Base-by-base conservation (phyloP, 2,113 vertebrate genomes). In the Tauraco erythrolophus region DNA sequence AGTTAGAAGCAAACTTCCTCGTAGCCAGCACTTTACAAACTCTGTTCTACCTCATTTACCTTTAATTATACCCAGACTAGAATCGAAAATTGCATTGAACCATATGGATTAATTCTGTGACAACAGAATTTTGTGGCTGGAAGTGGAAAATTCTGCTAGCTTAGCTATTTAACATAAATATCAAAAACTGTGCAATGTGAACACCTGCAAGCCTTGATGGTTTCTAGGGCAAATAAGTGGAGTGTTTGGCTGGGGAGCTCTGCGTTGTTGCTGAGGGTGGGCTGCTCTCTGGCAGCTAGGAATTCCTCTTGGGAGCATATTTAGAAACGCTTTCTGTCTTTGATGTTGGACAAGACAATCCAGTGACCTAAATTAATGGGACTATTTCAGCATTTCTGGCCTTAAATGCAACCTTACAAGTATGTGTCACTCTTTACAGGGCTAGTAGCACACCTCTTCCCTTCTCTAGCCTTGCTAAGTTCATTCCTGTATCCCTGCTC, bases 141-240 rank as follows among this genome's bases (percentile, higher is more conserved):
- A 74, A 90, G 57, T 43, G 81, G 58, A 70, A 86, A 84, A 68
- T 77, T 58, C 60, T 91, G 43, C 27, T 35, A 50, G 37, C 46
- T 37, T 89, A 51, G 16, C 7, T 62, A 41, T 81, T 93, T 60
- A 41, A 39, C 18, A 3, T 61, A 84, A 78, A 46, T 62, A 37
- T 8, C 13, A 56, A 48, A 77, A 37, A 3, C 8, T 9, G 2
- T 51, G n/a, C 69, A 71, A 39, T 0, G 0, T 57, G 31, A 48
- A 23, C 4, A 27, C 15, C 9, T 84, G 25, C 68, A 70, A 72
- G 35, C 16, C n/a, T 74, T 77, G 37, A 11, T 81, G n/a, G 30
- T 91, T 39, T 48, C 46, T n/a, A 23, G 25, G n/a, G 23, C 71
- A 43, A 43, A 43, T 43, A 18, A 39, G 28, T 19, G 53, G 18